These are phyloP conservation scores for Eudyptes chrysolophus DNA, from an alignment of 2,113 vertebrate species.

Conservation along the genomic window DNA sequence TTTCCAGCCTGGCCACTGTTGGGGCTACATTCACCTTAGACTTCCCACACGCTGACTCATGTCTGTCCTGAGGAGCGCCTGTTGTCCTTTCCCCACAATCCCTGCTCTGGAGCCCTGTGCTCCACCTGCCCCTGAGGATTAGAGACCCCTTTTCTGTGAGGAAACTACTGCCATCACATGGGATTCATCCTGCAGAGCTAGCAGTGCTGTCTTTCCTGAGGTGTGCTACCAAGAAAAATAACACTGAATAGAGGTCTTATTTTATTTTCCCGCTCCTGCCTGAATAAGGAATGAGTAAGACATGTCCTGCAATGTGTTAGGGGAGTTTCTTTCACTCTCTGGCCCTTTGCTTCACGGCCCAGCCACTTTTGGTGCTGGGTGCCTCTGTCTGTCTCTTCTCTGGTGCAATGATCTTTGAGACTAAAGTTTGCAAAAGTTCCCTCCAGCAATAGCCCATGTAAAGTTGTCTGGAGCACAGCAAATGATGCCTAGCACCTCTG, in stretches of 20 bases:
- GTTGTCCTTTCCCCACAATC: neutral
- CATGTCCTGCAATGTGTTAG: neutral
- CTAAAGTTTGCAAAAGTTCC: neutral
- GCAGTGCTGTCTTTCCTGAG: neutral
- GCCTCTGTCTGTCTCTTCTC: neutral
- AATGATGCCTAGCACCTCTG: neutral
- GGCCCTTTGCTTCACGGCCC: neutral
- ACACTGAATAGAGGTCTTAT: neutral
- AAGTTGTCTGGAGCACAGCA: neutral
- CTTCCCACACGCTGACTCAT: neutral
- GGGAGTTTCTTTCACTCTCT: neutral
- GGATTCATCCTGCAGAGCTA: neutral
- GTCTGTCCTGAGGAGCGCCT: neutral
- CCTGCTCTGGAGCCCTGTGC: neutral
- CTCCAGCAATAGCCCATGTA: neutral
- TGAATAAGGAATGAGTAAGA: neutral
- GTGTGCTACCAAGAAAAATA: neutral
- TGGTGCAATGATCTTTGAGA: neutral
- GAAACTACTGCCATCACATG: neutral
- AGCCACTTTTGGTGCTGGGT: neutral
- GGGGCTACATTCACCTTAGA: neutral
- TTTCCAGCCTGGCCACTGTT: neutral
- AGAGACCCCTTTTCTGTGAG: neutral
- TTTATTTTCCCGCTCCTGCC: neutral
- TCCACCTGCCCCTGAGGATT: neutral